A percentile compares a stretch with the other conserved stretches of the same genome.
phyloP scores from a whole-genome alignment of 2,113 vertebrate species.

The Datnioides undecimradiatus region DNA sequence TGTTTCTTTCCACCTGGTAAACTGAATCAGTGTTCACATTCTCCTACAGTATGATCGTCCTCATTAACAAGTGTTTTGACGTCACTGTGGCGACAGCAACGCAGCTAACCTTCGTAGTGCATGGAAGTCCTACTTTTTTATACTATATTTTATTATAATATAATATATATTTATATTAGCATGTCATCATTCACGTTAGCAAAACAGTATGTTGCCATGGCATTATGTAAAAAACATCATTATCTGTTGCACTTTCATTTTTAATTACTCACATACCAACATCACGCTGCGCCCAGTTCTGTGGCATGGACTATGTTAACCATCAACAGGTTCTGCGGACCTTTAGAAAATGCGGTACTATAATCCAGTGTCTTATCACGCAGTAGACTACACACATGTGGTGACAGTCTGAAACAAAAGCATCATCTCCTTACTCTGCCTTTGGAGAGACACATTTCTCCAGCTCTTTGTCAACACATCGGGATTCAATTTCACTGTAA shows the following conservation, averaged over 20 bases:
- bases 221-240: background rate
- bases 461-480: conserved; percentile 19
- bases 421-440: conserved; percentile 17
- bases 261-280: conserved; percentile 8
- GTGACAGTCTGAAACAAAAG: conserved; percentile 10
- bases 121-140: conserved; percentile 2
- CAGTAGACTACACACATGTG: conserved; percentile 31
- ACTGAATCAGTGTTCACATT: conserved; percentile 30
- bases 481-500: conserved; percentile 57
- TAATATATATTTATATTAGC: conserved; percentile 14
- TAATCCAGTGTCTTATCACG: conserved; percentile 56
- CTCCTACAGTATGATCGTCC: conserved; percentile 7
- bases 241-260: conserved; percentile 21
- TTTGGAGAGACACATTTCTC: conserved; percentile 19
- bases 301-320: background rate
- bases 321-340: conserved; percentile 7
- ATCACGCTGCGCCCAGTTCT: conserved; percentile 11
- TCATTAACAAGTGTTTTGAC: conserved; percentile 20
- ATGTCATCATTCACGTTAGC: background rate
- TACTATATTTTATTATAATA: conserved; percentile 12
- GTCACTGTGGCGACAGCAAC: conserved; percentile 6
- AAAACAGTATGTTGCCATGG: background rate
- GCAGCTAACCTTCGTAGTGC: conserved; percentile 22
- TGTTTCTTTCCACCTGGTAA: background rate
- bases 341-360: conserved; percentile 18